These are phyloP conservation scores for Sphaeramia orbicularis DNA, from an alignment of 2,797 vertebrate genomes.

Conservation along the genomic window DNA sequence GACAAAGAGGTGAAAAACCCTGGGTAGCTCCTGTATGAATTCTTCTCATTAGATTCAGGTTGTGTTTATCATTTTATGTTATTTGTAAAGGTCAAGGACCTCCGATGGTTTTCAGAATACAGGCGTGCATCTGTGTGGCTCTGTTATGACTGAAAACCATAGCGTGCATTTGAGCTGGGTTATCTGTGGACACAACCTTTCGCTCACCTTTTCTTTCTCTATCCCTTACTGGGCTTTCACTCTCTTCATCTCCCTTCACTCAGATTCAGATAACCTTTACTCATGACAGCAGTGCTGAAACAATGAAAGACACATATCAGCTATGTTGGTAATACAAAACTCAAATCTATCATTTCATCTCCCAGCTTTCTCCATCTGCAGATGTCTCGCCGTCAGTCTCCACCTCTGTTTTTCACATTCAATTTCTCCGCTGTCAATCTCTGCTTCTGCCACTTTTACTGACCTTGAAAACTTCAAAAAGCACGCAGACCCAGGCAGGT, in stretches of 20 bases:
- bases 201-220: constrained; percentile 28
- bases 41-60: neutral
- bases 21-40: neutral
- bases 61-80: constrained; percentile 22
- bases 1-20: constrained; percentile 8
- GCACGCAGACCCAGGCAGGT: constrained; percentile 28
- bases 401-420: constrained; percentile 19
- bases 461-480: constrained; percentile 49
- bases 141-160: constrained; percentile 32
- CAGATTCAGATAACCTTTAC: constrained; percentile 72
- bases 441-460: constrained; percentile 25
- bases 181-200: constrained; percentile 66
- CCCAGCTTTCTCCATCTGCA: constrained; percentile 7
- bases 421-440: constrained; percentile 49
- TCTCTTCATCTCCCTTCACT: constrained; percentile 34
- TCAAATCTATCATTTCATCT: constrained; percentile 52
- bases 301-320: constrained; percentile 72
- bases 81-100: constrained; percentile 30
- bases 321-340: constrained; percentile 51
- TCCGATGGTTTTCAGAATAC: neutral
- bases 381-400: constrained; percentile 50
- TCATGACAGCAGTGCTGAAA: constrained; percentile 53
- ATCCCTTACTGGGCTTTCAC: constrained; percentile 43
- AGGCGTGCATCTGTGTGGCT: constrained; percentile 2
- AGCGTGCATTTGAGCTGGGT: constrained; percentile 29